Evolutionary conservation across 2,797 vertebrate species (phyloP).

Genomic region (Mormyrops attenuatus): DNA sequence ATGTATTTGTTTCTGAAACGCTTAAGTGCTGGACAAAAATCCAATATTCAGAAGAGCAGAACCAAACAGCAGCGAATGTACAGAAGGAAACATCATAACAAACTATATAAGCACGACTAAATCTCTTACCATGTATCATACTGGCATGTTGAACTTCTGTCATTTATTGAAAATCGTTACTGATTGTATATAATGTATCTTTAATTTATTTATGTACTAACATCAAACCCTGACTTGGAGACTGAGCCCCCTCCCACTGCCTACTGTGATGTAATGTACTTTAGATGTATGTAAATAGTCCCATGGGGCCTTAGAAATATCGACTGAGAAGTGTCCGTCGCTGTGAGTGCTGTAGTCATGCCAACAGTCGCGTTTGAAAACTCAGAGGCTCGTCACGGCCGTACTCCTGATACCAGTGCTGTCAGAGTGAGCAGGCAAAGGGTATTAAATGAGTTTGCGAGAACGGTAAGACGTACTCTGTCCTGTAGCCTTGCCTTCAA

Average conservation of each 20-base stretch:
- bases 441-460: slow-evolving; percentile 17
- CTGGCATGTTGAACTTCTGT: neutral
- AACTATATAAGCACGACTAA: slow-evolving; percentile 19
- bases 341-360: slow-evolving; percentile 21
- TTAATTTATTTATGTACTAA: neutral
- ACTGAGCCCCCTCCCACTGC: neutral
- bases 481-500: slow-evolving; percentile 38
- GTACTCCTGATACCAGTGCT: neutral
- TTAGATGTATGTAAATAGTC: slow-evolving; percentile 22
- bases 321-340: slow-evolving; percentile 29
- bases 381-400: slow-evolving; percentile 1
- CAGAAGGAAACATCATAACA: slow-evolving; percentile 24
- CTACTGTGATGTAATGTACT: slow-evolving; percentile 15
- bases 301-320: slow-evolving; percentile 36
- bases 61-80: slow-evolving; percentile 48
- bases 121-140: neutral
- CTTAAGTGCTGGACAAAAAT: slow-evolving; percentile 12
- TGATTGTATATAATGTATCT: neutral
- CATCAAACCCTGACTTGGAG: neutral
- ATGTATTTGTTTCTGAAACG: slow-evolving; percentile 43
- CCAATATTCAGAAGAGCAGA: neutral
- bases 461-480: neutral
- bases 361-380: slow-evolving; percentile 1
- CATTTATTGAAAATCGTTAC: neutral
- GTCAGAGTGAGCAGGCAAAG: neutral